Base-by-base conservation (phyloP, 2,888 invertebrate species). In the Cyaniris semiargus region DNA sequence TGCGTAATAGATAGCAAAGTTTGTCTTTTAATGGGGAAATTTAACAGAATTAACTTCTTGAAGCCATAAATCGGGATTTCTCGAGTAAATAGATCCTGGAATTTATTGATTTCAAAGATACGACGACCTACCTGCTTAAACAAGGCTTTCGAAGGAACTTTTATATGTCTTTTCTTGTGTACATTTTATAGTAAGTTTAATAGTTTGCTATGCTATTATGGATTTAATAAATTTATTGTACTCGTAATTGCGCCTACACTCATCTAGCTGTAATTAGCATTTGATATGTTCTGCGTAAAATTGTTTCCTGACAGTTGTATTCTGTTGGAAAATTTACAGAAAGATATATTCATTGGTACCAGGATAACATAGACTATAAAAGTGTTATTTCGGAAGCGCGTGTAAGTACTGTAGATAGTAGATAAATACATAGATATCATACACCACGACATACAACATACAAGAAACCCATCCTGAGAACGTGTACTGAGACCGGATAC, bases 11-110 rank as follows among this genome's bases (percentile, higher is more conserved):
- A 60, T 66, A 66, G 44, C 76, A 44, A 76, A 66, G 15, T 66
- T 60, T 76, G 74, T 74, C 74, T 74, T 74, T 74, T 74, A 74
- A 74, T 74, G 74, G 74, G 74, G 74, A 74, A 74, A 74, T 74
- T 74, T 74, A 74, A 74, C 74, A 48, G 53, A 74, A 74, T 74
- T 74, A 74, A 74, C 74, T 74, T 74, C 74, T 74, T 48, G 27
- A 53, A 74, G 53, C 74, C 74, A 74, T 74, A 74, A 74, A 74
- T 74, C 53, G 74, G 74, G 74, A 74, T 74, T 53, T 48, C 74
- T 27, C 48, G 48, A 74, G 74, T 74, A 74, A 74, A 74, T 74
- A 74, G 53, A 74, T 31, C 48, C 53, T 74, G 48, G 74, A 74
- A 74, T 74, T 74, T 74, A 74, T 74, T 48, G 74, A 74, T 74